Percentiles rank a stretch among this genome's conserved stretches.
Evolutionary conservation across 2,797 vertebrate genomes (phyloP).

Genomic region (Oreochromis mossambicus): DNA sequence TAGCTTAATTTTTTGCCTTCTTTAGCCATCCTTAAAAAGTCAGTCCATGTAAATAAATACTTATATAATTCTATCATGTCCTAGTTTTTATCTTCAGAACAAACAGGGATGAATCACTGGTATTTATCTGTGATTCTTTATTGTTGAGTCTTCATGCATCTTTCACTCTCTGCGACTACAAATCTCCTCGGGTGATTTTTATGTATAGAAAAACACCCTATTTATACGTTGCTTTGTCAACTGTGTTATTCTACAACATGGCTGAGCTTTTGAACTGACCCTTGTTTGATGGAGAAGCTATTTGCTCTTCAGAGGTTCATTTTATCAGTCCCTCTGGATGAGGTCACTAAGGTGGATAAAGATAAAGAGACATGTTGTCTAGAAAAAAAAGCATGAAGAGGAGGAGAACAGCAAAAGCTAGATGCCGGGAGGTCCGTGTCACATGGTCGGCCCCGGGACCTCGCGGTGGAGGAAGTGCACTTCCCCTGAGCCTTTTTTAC

Average conservation of each 20-base stretch:
- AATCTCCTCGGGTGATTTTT: not conserved
- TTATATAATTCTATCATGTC: not conserved
- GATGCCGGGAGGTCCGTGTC: conserved; percentile 52
- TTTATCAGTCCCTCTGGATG: conserved; percentile 8
- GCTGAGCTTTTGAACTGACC: conserved; percentile 26
- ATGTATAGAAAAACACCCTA: not conserved
- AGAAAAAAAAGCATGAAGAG: conserved; percentile 21
- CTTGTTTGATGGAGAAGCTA: conserved; percentile 8
- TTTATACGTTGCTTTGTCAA: conserved; percentile 21
- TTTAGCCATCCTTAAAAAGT: not conserved
- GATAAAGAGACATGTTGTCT: conserved; percentile 27
- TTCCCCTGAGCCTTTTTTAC: conserved; percentile 72
- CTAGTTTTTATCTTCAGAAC: not conserved
- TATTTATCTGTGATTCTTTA: not conserved
- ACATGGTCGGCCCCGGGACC: conserved; percentile 39
- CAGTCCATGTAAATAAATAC: not conserved
- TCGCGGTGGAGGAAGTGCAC: conserved; percentile 44
- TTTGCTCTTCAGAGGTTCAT: conserved; percentile 4
- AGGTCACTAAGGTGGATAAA: conserved; percentile 39
- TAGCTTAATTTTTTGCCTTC: not conserved
- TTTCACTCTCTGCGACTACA: not conserved
- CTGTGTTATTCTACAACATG: conserved; percentile 5
- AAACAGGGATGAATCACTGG: not conserved
- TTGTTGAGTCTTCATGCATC: not conserved
- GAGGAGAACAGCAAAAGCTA: conserved; percentile 4